Evolutionary conservation across 1,140 invertebrate species (phyloP), one percentile per base, ranked within the genome.

Genomic region (Triops cancriformis): DNA sequence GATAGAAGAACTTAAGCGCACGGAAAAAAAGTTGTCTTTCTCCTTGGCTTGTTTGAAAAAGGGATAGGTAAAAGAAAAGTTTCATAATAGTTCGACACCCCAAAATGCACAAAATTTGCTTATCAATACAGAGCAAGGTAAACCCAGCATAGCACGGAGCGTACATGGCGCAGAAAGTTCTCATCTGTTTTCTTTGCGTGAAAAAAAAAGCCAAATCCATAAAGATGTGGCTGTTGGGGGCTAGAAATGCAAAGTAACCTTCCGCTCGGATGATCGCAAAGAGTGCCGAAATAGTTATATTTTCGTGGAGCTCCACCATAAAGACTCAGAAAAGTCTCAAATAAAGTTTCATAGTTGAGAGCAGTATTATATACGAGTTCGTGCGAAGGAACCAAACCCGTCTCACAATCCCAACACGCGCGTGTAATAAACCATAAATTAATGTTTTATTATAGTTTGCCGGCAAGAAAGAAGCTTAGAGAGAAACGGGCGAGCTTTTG

Each of bases 181-280:
- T 23, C 23, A n/a, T 64, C 31, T 64, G 1, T 64, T 23, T 23
- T 64, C 23, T 64, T 64, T 64, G 18, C 18, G 51, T 64, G 51
- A 64, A 64, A 64, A 64, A 64, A 64, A 37, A 23, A 64, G 18
- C 23, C 18, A 64, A 64, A 64, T 64, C 51, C 51, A 64, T 64
- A 64, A 64, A 64, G 51, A 64, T 64, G 51, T 64, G 51, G 51
- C 51, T 64, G 14, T 64, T 64, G 51, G 51, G 31, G 51, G 51
- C 51, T 64, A 64, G 51, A 64, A 64, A 64, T 64, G 51, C 51
- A 64, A 64, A 64, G 51, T 64, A 64, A 64, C 51, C 51, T 64
- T 64, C 51, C 51, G 51, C 51, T 64, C 51, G 51, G 51, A 64
- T 64, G 51, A 64, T 64, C 51, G 51, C 51, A 64, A 64, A 64